Percentiles rank a stretch among this genome's conserved stretches.
Conservation (phyloP, 2,113 vertebrate species). For the Hypanus sabinus region DNA sequence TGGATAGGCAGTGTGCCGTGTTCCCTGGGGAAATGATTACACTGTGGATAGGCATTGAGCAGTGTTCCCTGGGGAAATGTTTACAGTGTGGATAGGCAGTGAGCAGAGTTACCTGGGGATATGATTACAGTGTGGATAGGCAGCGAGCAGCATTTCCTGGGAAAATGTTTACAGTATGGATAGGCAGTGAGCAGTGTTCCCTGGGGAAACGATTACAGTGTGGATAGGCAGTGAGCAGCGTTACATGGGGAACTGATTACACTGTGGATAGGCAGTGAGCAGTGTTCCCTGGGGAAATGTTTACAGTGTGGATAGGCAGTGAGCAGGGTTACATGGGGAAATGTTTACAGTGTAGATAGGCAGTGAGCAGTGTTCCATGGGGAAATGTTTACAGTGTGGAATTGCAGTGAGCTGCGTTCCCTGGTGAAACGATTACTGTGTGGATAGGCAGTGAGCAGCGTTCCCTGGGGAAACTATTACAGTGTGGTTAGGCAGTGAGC, state of each 20-base stretch:
- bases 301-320: neutral
- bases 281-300: neutral
- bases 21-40: neutral
- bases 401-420: neutral
- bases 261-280: neutral
- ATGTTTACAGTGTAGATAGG: neutral
- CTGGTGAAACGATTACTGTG: neutral
- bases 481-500: neutral
- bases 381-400: neutral
- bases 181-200: neutral
- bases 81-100: neutral
- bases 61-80: neutral
- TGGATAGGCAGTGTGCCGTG: neutral
- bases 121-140: neutral
- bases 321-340: neutral
- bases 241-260: neutral
- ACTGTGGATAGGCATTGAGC: neutral
- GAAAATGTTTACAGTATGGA: neutral
- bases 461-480: neutral
- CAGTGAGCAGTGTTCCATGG: neutral
- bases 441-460: neutral
- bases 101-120: neutral
- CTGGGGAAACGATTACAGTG: neutral
- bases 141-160: neutral
- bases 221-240: neutral